phyloP scores from a whole-genome alignment of 2,113 vertebrate species.

The Eptatretus burgeri region DNA sequence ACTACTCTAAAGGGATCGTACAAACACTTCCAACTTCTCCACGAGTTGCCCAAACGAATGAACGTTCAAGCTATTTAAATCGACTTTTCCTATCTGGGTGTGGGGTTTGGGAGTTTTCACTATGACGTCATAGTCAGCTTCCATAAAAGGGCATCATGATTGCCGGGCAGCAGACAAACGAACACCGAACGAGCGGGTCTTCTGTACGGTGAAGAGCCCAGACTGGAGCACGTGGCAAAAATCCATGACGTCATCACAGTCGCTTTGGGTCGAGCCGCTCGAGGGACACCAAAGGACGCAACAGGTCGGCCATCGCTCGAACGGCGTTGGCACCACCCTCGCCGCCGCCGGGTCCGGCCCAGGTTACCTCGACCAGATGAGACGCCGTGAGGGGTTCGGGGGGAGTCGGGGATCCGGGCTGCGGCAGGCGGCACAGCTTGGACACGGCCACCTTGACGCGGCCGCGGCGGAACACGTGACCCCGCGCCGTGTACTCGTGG shows the following conservation, averaged over 20 bases:
- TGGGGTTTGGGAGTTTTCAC: no score
- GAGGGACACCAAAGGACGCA: constrained; percentile 69
- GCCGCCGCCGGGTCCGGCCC: constrained; percentile 26
- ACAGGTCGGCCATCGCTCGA: constrained; percentile 75
- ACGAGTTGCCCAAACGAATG: no score
- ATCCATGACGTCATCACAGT: constrained; percentile 13
- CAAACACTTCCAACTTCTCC: no score
- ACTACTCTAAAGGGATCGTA: no score
- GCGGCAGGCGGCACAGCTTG: constrained; percentile 58
- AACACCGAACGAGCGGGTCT: no score
- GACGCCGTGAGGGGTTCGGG: constrained; percentile 62
- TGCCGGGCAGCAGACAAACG: no score
- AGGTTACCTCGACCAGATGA: constrained; percentile 40
- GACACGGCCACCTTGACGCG: constrained; percentile 72
- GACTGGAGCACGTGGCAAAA: no score
- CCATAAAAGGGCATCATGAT: no score
- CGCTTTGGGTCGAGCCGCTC: constrained; percentile 92
- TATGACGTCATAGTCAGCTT: no score
- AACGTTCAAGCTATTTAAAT: no score
- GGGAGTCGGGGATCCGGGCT: constrained; percentile 70
- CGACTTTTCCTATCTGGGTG: no score
- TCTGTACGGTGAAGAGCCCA: no score
- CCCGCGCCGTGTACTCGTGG: constrained; percentile 73
- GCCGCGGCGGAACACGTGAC: constrained; percentile 70
- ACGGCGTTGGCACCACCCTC: constrained; percentile 60